Conservation (phyloP, 2,113 vertebrate genomes). For the Forbesichthys papilliferus region DNA sequence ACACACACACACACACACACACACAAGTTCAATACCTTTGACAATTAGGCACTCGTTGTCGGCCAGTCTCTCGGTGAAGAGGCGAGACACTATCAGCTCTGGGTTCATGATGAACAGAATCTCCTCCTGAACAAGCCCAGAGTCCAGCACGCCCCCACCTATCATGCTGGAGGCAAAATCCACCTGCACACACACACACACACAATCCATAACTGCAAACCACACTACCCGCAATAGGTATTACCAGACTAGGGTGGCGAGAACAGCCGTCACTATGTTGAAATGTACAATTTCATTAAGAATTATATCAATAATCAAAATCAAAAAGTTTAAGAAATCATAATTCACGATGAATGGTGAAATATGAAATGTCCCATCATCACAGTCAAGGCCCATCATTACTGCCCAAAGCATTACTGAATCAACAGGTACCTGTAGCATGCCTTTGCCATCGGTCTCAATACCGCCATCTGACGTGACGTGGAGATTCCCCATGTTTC, state of each 20-base stretch:
- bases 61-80: conserved; percentile 71
- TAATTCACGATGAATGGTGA: too few relatives aligned
- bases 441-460: conserved; percentile 55
- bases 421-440: conserved; percentile 69
- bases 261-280: too few relatives aligned
- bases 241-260: too few relatives aligned
- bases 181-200: conserved; percentile 54
- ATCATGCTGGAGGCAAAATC: conserved; percentile 69
- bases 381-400: neutral
- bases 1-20: neutral
- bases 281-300: too few relatives aligned
- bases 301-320: too few relatives aligned
- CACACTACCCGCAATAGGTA: neutral
- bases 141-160: conserved; percentile 71
- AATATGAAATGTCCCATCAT: too few relatives aligned
- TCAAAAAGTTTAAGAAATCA: too few relatives aligned
- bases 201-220: too few relatives aligned
- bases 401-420: neutral
- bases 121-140: conserved; percentile 76
- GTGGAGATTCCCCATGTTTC: conserved; percentile 49
- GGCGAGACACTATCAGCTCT: conserved; percentile 74
- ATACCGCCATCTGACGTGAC: conserved; percentile 60
- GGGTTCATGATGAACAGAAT: conserved; percentile 75
- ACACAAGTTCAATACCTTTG: conserved; percentile 52
- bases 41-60: conserved; percentile 70